Conservation (phyloP, 2,797 vertebrate species). For the Gorsachius magnificus region DNA sequence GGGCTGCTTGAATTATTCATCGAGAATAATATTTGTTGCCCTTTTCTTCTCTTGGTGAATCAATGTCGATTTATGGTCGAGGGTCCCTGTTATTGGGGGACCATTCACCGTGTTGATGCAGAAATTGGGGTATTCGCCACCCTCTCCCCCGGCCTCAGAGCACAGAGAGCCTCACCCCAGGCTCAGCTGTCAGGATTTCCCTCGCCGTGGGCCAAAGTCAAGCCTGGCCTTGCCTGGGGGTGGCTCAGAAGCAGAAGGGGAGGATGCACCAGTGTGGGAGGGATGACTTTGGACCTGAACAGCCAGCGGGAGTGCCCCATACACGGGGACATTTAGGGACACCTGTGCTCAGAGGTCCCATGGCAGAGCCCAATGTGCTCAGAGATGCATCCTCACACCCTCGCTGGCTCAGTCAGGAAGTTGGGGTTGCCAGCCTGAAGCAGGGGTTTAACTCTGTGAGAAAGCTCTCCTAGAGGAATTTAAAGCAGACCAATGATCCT, state of each 20-base stretch:
- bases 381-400: background rate
- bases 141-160: accelerated
- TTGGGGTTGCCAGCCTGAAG: background rate
- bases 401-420: accelerated
- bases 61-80: constrained; percentile 41
- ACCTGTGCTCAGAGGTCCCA: accelerated
- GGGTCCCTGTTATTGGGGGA: background rate
- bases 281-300: background rate
- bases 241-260: background rate
- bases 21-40: constrained; percentile 59
- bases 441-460: background rate
- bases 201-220: background rate
- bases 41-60: constrained; percentile 23
- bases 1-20: constrained; percentile 67
- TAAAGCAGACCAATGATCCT: accelerated
- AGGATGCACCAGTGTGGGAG: background rate
- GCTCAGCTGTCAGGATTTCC: accelerated
- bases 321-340: accelerated
- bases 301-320: accelerated
- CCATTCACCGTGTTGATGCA: background rate
- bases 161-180: background rate
- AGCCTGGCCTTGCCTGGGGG: background rate
- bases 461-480: background rate
- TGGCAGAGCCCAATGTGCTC: accelerated
- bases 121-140: background rate